Evolutionary conservation across 2,113 vertebrate species (phyloP), one percentile per base, ranked within the genome.

Genomic region (Scytalopus superciliaris): DNA sequence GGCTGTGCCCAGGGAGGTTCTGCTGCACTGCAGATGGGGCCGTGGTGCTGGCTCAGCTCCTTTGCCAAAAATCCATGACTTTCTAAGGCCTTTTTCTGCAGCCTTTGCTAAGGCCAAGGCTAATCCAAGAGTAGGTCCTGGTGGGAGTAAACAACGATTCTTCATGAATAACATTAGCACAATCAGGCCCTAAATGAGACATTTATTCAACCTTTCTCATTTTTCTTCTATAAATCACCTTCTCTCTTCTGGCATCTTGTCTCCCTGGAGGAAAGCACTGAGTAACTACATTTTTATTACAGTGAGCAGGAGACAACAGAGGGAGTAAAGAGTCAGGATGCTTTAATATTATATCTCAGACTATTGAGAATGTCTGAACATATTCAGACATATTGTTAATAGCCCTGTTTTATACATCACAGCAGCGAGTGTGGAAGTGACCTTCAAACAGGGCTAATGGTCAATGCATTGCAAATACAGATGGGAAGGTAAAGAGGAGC

Each of bases 221-320:
- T 92, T 87, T 28, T 74, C 73, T 70, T 60, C 64, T 52, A 25
- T 89, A 72, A 96, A 91, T 94, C 82, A 74, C 55, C 30, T 90
- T 86, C 64, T 40, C 49, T 59, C 57, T 6, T 6, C 6, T 86
- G 57, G 39, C 75, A 57, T 27, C 75, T 75, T 14, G 30, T 57
- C 33, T 74, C 94, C 50, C 79, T 70, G 66, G 88, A 84, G 88
- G 50, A 44, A 50, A 68, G 45, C 7, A 28, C 27, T 82, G 77
- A 59, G 24, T 35, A 57, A 57, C 25, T n/a, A 3, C 35, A 62
- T 56, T 91, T 90, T 90, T 27, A 67, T 74, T 86, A 22, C 59
- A 60, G 59, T 5, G 14, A 90, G 64, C 59, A 63, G 70, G 70
- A 85, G 70, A 59, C 30, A 92, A n/a, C 22, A 10, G 59, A 63